Conservation (phyloP, 1,140 invertebrate species). For the Penaeus chinensis region DNA sequence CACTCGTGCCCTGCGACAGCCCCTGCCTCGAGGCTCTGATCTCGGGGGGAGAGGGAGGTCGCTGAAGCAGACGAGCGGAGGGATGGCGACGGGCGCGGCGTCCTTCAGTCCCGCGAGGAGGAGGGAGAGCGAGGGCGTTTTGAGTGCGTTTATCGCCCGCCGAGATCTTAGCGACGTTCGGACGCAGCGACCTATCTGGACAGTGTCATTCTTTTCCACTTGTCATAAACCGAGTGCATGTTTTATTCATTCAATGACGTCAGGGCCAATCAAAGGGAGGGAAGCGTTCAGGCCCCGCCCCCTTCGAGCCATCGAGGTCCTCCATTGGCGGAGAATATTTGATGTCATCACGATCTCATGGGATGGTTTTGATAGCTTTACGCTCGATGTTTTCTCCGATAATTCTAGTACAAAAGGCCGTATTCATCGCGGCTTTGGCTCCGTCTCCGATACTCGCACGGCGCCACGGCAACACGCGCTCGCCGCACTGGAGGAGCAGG, state of each 20-base stretch:
- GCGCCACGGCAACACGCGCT: background rate
- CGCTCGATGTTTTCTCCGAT: slow-evolving; percentile 29
- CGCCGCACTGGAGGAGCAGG: background rate
- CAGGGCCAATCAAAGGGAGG: slow-evolving; percentile 43
- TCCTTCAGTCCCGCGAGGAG: too few relatives aligned
- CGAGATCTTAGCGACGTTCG: slow-evolving; percentile 13
- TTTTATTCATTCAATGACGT: slow-evolving; percentile 50
- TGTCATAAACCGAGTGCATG: slow-evolving; percentile 50
- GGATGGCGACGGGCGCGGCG: too few relatives aligned
- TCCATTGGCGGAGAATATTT: slow-evolving; percentile 29
- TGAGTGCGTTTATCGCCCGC: background rate
- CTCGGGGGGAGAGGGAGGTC: too few relatives aligned
- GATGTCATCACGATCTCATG: slow-evolving; percentile 52
- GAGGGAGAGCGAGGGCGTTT: background rate
- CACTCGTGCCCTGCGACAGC: too few relatives aligned
- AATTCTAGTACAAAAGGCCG: background rate
- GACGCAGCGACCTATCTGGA: slow-evolving; percentile 47
- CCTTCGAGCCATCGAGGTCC: slow-evolving; percentile 14
- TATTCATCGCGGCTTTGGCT: background rate
- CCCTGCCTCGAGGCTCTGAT: too few relatives aligned
- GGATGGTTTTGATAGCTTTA: slow-evolving; percentile 34
- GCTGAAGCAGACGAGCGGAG: too few relatives aligned
- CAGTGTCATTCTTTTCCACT: slow-evolving; percentile 59
- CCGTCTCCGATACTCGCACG: background rate
- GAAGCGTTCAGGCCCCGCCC: slow-evolving; percentile 30